Conservation (phyloP, 2,888 invertebrate genomes). For the Theodoxus fluviatilis region DNA sequence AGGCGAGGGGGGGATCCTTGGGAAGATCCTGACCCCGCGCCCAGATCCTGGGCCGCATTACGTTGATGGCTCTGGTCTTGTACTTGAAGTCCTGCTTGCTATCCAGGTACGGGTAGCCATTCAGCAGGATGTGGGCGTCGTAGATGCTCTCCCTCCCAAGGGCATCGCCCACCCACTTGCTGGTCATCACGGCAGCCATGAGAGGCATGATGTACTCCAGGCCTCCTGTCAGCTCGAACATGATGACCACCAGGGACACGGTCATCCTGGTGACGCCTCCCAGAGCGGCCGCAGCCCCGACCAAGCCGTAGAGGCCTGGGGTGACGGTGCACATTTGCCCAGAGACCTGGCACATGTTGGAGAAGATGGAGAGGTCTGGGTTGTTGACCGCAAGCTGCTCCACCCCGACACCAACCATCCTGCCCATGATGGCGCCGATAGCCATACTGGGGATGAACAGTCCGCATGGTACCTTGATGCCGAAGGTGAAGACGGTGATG, state of each 20-base stretch:
- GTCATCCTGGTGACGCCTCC: slow-evolving; percentile 97
- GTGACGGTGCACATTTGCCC: slow-evolving; percentile 82
- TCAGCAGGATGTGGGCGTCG: slow-evolving; percentile 97
- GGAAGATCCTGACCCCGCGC: too few species aligned
- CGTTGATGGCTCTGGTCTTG: slow-evolving; percentile 97
- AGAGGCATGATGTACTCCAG: slow-evolving; percentile 97
- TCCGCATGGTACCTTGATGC: slow-evolving; percentile 95
- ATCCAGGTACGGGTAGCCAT: slow-evolving; percentile 98
- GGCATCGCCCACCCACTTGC: slow-evolving; percentile 99
- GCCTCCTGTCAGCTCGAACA: slow-evolving; percentile 98
- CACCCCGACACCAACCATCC: slow-evolving; percentile 95
- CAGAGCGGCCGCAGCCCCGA: slow-evolving; percentile 97
- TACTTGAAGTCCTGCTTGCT: slow-evolving; percentile 96
- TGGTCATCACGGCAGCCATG: slow-evolving; percentile 99
- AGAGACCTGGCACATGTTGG: slow-evolving; percentile 54
- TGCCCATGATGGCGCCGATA: slow-evolving; percentile 92
- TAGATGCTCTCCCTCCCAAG: slow-evolving; percentile 93
- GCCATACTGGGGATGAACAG: slow-evolving; percentile 96
- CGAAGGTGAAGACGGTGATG: slow-evolving; percentile 97
- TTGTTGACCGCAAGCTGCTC: slow-evolving; percentile 84
- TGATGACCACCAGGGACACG: slow-evolving; percentile 96
- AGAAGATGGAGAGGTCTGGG: slow-evolving; percentile 55
- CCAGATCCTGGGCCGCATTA: slow-evolving; percentile 89
- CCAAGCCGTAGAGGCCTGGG: slow-evolving; percentile 98
- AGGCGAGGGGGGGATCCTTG: slow-evolving; percentile 73